phyloP scores from a whole-genome alignment of 2,797 vertebrate genomes.

The Anguilla anguilla region DNA sequence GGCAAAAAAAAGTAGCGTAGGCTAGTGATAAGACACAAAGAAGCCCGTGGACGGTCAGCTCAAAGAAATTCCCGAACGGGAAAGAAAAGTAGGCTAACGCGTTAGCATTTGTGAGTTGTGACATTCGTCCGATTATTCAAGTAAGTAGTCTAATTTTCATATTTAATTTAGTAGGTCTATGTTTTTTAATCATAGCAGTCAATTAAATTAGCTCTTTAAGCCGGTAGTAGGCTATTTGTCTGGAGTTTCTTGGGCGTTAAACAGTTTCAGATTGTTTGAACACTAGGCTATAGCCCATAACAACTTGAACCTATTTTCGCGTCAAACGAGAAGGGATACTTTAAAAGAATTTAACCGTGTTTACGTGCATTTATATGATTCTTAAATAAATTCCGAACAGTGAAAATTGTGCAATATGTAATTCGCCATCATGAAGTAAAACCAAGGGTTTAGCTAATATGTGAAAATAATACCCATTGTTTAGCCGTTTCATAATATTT shows the following conservation, averaged over 20 bases:
- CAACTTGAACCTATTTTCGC: not conserved
- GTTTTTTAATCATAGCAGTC: not conserved
- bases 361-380: not conserved
- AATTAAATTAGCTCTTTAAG: not conserved
- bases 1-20: not conserved
- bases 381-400: not conserved
- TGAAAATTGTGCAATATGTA: not conserved
- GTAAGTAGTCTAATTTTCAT: slow-evolving; percentile 26
- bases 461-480: not conserved
- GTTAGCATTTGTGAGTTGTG: slow-evolving; percentile 11
- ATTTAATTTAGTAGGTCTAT: not conserved
- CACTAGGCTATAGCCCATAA: not conserved
- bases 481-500: not conserved
- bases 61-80: slow-evolving; percentile 24
- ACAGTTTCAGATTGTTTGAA: not conserved
- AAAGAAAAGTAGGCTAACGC: slow-evolving; percentile 20
- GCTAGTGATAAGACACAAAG: not conserved
- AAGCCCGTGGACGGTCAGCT: slow-evolving; percentile 19
- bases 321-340: not conserved
- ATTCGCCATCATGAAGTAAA: not conserved
- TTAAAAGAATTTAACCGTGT: not conserved
- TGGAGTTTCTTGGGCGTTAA: not conserved
- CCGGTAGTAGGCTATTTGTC: not conserved
- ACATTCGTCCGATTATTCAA: slow-evolving; percentile 18
- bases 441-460: not conserved